phyloP scores from a whole-genome alignment of 2,113 vertebrate genomes.

The Boulengeromyrus knoepffleri region DNA sequence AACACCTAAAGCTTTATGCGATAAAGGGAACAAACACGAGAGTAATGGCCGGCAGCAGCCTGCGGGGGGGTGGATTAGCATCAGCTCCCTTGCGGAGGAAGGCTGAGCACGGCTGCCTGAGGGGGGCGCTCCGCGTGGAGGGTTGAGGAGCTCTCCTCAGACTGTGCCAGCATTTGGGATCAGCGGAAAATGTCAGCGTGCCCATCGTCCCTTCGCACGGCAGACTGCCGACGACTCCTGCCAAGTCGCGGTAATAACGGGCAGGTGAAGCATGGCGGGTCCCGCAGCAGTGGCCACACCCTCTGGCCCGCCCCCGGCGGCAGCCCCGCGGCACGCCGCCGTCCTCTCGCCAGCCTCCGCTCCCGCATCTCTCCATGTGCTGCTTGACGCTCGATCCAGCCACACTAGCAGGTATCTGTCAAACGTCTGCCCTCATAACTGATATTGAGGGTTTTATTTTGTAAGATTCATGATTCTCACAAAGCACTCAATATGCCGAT shows the following conservation, averaged over 20 bases:
- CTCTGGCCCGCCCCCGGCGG: background rate
- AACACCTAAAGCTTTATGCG: background rate
- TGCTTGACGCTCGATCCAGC: background rate
- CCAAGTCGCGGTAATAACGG: background rate
- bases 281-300: background rate
- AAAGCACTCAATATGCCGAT: background rate
- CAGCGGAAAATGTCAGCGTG: background rate
- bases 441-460: background rate
- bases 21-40: background rate
- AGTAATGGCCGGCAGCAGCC: background rate
- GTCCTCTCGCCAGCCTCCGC: background rate
- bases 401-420: background rate
- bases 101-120: background rate
- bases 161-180: background rate
- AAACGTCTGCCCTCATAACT: background rate
- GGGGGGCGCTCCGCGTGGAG: background rate
- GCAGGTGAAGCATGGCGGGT: background rate
- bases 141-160: background rate
- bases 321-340: background rate
- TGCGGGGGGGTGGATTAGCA: background rate
- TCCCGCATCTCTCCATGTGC: background rate
- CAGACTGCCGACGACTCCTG: background rate
- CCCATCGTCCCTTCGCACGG: background rate
- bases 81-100: background rate
- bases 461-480: background rate